These are phyloP conservation scores for Noctilio leporinus DNA, from an alignment of 2,113 vertebrate species.

Conservation along the genomic window DNA sequence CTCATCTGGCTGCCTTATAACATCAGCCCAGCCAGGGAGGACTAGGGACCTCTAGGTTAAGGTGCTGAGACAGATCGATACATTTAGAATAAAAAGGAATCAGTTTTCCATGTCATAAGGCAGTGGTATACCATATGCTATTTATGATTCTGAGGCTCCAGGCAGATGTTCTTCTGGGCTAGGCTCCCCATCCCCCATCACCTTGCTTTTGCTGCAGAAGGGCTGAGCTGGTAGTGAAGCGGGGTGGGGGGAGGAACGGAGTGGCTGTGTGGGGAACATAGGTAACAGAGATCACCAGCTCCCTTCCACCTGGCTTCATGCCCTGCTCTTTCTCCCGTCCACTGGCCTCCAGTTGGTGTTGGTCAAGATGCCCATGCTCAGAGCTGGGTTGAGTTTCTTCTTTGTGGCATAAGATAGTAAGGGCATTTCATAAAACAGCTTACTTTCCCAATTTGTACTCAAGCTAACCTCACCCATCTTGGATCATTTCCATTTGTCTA, in stretches of 20 bases:
- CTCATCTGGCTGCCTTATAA: background rate
- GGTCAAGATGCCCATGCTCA: background rate
- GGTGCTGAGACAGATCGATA: background rate
- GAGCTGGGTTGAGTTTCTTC: background rate
- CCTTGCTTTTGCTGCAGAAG: background rate
- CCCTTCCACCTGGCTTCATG: background rate
- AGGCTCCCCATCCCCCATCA: background rate
- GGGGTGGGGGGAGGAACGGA: background rate
- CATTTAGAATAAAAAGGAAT: background rate
- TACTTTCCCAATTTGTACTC: conserved; percentile 26
- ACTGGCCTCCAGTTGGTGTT: background rate
- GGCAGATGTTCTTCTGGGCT: background rate
- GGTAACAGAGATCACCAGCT: too few species aligned
- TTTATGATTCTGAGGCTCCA: background rate
- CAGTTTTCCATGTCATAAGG: background rate
- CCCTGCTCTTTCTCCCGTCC: background rate
- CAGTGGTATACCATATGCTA: background rate
- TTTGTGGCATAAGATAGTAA: background rate
- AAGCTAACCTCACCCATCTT: background rate
- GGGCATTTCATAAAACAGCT: conserved; percentile 29
- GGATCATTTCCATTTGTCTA: background rate
- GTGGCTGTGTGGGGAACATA: background rate
- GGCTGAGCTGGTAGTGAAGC: background rate
- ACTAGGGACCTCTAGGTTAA: background rate
- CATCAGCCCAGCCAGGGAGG: background rate